phyloP scores from a whole-genome alignment of 2,797 vertebrate genomes.

The Dendrocincla tyrannina region DNA sequence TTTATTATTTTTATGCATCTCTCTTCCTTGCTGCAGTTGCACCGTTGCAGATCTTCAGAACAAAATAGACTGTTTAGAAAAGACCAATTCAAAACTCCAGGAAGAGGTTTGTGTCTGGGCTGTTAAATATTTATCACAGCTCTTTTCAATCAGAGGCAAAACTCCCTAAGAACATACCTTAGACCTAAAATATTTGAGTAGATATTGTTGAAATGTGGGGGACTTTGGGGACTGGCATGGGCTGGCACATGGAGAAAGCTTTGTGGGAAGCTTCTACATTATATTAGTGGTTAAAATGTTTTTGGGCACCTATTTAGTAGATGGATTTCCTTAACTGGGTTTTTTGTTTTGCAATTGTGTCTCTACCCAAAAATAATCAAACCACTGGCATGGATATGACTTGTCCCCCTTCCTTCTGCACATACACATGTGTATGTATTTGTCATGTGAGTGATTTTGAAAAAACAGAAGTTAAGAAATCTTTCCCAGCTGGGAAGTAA shows the following conservation, averaged over 20 bases:
- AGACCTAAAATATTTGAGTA: background rate
- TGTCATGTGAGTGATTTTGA: background rate
- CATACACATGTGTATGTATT: background rate
- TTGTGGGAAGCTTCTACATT: background rate
- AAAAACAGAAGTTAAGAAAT: background rate
- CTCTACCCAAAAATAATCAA: background rate
- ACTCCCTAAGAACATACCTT: background rate
- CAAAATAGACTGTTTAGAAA: constrained; percentile 95
- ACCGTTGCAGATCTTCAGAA: constrained; percentile 94
- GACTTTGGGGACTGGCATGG: background rate
- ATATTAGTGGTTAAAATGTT: background rate
- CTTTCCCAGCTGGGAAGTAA: background rate
- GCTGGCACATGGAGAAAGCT: background rate
- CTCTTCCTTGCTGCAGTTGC: constrained; percentile 75
- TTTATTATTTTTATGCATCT: background rate
- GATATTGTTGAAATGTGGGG: background rate
- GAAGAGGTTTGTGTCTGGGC: constrained; percentile 87
- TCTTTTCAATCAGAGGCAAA: background rate
- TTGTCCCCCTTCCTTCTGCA: background rate
- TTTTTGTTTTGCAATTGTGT: background rate
- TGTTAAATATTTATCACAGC: background rate
- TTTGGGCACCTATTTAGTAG: background rate
- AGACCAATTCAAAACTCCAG: constrained; percentile 94
- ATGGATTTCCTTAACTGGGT: background rate
- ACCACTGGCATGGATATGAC: background rate